Evolutionary conservation across 2,113 vertebrate species (phyloP).

Genomic region (Acanthochromis polyacanthus): DNA sequence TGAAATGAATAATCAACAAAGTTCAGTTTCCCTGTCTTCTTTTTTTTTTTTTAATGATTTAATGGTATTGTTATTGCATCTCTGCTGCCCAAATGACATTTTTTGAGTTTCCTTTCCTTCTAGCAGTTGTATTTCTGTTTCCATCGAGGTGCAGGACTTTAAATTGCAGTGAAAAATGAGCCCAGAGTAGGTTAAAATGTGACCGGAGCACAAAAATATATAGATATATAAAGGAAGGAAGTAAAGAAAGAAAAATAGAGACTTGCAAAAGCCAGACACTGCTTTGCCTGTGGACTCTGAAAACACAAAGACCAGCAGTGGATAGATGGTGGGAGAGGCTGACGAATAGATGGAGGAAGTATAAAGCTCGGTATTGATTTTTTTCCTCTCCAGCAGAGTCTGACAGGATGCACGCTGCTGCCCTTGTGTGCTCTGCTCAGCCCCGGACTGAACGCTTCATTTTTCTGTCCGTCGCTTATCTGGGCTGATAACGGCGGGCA

Average conservation of each 20-base stretch:
- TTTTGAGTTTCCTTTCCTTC: no score
- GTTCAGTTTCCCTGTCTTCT: no score
- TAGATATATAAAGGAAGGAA: neutral
- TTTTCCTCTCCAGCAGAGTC: slow-evolving; percentile 67
- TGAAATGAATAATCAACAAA: no score
- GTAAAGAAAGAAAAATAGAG: slow-evolving; percentile 1
- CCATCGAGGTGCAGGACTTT: no score
- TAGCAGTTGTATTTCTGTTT: no score
- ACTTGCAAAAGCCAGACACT: slow-evolving; percentile 10
- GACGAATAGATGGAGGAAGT: slow-evolving; percentile 70
- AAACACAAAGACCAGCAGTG: slow-evolving; percentile 32
- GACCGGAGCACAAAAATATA: no score
- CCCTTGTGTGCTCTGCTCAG: slow-evolving; percentile 48
- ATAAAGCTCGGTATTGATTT: slow-evolving; percentile 79
- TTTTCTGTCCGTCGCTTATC: slow-evolving; percentile 55
- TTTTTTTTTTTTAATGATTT: no score
- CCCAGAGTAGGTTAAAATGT: no score
- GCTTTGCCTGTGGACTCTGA: slow-evolving; percentile 27
- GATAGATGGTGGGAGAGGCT: slow-evolving; percentile 49
- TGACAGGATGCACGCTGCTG: slow-evolving; percentile 60
- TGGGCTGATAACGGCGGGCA: slow-evolving; percentile 53
- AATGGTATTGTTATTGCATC: no score
- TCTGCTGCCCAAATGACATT: no score
- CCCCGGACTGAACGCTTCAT: slow-evolving; percentile 45
- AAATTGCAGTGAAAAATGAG: no score